Evolutionary conservation across 1,140 invertebrate species (phyloP), one percentile per base, ranked within the genome.

Genomic region (Eurosta solidaginis): DNA sequence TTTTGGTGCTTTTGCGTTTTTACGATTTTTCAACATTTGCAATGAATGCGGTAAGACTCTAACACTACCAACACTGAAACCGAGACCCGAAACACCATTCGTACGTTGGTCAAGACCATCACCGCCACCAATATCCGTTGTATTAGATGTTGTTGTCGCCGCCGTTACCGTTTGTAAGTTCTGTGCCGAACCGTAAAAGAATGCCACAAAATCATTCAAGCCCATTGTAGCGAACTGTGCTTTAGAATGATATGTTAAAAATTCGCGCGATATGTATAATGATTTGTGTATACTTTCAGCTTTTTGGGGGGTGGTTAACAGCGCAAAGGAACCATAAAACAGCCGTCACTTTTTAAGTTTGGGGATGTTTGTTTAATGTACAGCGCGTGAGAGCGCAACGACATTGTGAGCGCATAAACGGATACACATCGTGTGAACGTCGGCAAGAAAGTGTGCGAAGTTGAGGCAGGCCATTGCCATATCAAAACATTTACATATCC

Each of bases 21-120:
- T 86, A 59, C 83, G 85, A 84, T 86, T 86, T 86, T 86, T 86
- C 76, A 86, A 85, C 85, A 86, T 86, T 82, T 86, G 83, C 80
- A 80, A 81, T 54, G 76, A 77, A 75, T 45, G 36, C 52, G 68
- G 74, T 20, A 29, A 33, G 9, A 33, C 27, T 22, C 42, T n/a
- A 49, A 33, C 77, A 78, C 40, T 29, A 49, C 54, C 42, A 14
- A 27, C 20, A 52, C 17, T 50, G 49, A 44, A 12, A 78, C 27
- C 59, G 33, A 42, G n/a, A 68, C 59, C 59, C 59, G 59, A 68
- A 42, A 68, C 36, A 68, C 59, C 59, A n/a, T 68, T 68, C 59
- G 33, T 20, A 17, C 40, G 59, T 40, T 63, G 54, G n/a, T 68
- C 29, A 25, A 10, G 9, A 10, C 45, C 45, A 17, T 47, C n/a